Conservation (phyloP, 2,113 vertebrate genomes). For the Anarhynchus alexandrinus region DNA sequence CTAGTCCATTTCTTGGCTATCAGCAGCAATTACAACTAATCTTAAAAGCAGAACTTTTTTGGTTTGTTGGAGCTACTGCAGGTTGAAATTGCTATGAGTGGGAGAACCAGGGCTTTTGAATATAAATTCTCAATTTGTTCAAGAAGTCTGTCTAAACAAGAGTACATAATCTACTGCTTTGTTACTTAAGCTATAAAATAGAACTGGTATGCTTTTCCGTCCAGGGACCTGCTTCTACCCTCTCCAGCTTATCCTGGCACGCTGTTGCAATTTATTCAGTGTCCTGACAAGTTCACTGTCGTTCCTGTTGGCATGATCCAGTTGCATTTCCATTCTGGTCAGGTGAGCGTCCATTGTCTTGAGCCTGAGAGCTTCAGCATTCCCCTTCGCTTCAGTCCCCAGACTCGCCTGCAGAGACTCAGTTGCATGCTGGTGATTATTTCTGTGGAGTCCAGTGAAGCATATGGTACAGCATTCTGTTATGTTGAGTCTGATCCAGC, state of each 20-base stretch:
- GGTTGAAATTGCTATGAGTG: background rate
- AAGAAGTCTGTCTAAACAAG: background rate
- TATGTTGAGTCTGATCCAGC: conserved; percentile 32
- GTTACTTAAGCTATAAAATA: background rate
- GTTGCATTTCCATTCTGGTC: conserved; percentile 78
- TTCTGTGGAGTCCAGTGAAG: conserved; percentile 59
- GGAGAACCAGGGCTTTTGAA: background rate
- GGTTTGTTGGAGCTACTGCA: background rate
- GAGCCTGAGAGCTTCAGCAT: conserved; percentile 70
- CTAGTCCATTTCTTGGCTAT: background rate
- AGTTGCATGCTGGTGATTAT: conserved; percentile 72
- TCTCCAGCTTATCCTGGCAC: conserved; percentile 63
- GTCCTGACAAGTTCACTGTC: conserved; percentile 72
- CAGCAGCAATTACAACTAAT: background rate
- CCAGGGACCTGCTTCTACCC: background rate
- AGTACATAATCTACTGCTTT: background rate
- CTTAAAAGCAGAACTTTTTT: background rate
- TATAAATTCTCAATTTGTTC: background rate
- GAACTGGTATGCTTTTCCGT: background rate
- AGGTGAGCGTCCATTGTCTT: conserved; percentile 77
- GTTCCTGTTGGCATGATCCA: conserved; percentile 73
- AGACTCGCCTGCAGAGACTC: conserved; percentile 81
- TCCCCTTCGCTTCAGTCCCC: conserved; percentile 70
- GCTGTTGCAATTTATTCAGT: conserved; percentile 73
- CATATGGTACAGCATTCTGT: conserved; percentile 47